A percentile compares a stretch with the other conserved stretches of the same genome.
Conservation (phyloP, 2,797 vertebrate genomes). For the Coranthus polyacanthus region DNA sequence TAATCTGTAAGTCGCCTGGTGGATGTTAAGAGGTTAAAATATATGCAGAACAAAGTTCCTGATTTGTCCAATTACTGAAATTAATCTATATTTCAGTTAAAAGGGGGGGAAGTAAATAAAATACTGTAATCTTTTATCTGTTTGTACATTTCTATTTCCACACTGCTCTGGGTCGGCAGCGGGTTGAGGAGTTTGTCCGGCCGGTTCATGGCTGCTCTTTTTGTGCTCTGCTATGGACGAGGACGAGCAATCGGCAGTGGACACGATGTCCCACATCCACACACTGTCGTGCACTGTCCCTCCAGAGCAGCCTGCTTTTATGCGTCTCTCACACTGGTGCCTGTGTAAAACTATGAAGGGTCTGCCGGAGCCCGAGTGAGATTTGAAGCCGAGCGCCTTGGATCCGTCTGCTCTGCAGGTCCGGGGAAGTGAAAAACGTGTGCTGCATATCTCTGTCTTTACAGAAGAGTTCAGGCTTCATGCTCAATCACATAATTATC, state of each 20-base stretch:
- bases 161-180: too few species aligned
- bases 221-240: conserved; percentile 30
- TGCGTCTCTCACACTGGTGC: conserved; percentile 54
- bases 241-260: conserved; percentile 39
- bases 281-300: conserved; percentile 45
- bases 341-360: conserved; percentile 50
- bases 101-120: too few species aligned
- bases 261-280: conserved; percentile 42
- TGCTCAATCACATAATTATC: conserved; percentile 28
- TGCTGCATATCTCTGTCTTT: background rate
- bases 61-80: too few species aligned
- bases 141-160: too few species aligned
- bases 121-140: too few species aligned
- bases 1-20: too few species aligned
- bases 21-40: too few species aligned
- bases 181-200: too few species aligned
- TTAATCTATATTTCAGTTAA: too few species aligned
- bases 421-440: background rate
- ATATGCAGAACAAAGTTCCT: too few species aligned
- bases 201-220: conserved; percentile 12
- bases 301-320: conserved; percentile 44
- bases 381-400: conserved; percentile 21
- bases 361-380: conserved; percentile 25
- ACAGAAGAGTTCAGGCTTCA: background rate
- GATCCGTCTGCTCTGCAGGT: background rate